These are phyloP conservation scores for Centropyge bicolor DNA, from an alignment of 2,797 vertebrate species.

Conservation along the genomic window DNA sequence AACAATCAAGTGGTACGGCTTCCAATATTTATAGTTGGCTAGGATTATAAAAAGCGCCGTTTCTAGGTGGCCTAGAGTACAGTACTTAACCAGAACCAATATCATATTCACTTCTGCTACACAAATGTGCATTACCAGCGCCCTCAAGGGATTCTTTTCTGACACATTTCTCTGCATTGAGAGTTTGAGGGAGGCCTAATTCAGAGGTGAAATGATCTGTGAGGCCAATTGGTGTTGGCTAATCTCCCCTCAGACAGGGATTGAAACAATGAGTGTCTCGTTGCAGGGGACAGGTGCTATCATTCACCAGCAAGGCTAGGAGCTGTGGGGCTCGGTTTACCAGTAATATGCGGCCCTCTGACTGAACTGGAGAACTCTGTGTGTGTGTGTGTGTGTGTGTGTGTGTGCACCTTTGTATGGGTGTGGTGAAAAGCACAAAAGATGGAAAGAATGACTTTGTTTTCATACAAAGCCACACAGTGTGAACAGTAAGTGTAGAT, in stretches of 20 bases:
- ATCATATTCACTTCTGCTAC: conserved; percentile 81
- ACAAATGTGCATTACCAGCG: conserved; percentile 82
- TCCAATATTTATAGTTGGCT: conserved; percentile 86
- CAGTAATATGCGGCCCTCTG: conserved; percentile 60
- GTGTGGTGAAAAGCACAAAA: conserved; percentile 51
- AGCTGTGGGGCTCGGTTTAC: conserved; percentile 77
- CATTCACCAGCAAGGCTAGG: conserved; percentile 75
- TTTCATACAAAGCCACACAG: conserved; percentile 37
- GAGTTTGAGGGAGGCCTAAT: conserved; percentile 72
- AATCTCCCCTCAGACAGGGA: conserved; percentile 80
- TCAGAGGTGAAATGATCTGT: conserved; percentile 80
- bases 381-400: conserved; percentile 12
- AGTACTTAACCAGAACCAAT: conserved; percentile 79
- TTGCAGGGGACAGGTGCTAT: conserved; percentile 85
- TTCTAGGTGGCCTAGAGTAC: conserved; percentile 83
- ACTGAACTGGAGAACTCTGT: conserved; percentile 31
- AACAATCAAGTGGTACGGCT: conserved; percentile 85
- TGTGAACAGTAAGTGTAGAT: conserved; percentile 53
- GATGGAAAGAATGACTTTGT: conserved; percentile 55
- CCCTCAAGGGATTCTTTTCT: conserved; percentile 79
- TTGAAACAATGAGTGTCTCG: conserved; percentile 82
- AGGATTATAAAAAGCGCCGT: conserved; percentile 81
- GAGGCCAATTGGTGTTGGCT: conserved; percentile 80
- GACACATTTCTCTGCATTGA: conserved; percentile 71
- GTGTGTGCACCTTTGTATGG: conserved; percentile 22